Evolutionary conservation across 2,888 invertebrate genomes (phyloP), one percentile per base, ranked within the genome.

Genomic region (Sinelater perroti): DNA sequence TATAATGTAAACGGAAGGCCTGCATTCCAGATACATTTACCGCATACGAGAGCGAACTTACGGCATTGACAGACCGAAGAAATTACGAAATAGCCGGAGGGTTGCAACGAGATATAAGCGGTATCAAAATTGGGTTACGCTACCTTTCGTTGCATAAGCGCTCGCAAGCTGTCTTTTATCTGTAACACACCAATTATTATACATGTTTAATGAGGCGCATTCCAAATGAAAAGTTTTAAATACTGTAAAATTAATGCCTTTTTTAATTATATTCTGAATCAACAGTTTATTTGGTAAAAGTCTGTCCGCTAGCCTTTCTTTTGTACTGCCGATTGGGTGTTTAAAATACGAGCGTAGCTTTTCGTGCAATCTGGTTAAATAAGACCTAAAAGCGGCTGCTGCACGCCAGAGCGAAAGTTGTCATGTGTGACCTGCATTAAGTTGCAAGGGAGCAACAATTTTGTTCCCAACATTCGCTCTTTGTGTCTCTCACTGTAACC

Each of bases 401-500:
- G 10, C 40, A 40, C 2, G 21, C 18, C 24, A 36, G 6, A 46
- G 54, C 33, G 54, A 54, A 54, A 54, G 54, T 44, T 54, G 38
- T 36, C 46, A 49, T 38, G 31, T 54, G 18, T 54, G 54, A 54
- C 54, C 46, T 20, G 45, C 21, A 44, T 54, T 46, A 33, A 28
- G 11, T 13, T 20, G 16, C 42, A 24, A 28, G 40, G 38, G 42
- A 31, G 38, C 33, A 42, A 21, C 21, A 51, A 52, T 42, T 52
- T 52, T 28, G 44, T 44, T 30, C 44, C 26, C 16, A 54, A 11
- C 46, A 54, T 54, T 54, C 46, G 46, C 54, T 54, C 46, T 54
- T 31, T 28, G 54, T 54, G 28, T 54, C 36, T 51, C 40, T 24
- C 24, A 38, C 31, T 38, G 54, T 28, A 36, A 54, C 36, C 24